These are phyloP conservation scores for Phymatocera aterrima DNA, from an alignment of 2,888 invertebrate species.

Conservation along the genomic window DNA sequence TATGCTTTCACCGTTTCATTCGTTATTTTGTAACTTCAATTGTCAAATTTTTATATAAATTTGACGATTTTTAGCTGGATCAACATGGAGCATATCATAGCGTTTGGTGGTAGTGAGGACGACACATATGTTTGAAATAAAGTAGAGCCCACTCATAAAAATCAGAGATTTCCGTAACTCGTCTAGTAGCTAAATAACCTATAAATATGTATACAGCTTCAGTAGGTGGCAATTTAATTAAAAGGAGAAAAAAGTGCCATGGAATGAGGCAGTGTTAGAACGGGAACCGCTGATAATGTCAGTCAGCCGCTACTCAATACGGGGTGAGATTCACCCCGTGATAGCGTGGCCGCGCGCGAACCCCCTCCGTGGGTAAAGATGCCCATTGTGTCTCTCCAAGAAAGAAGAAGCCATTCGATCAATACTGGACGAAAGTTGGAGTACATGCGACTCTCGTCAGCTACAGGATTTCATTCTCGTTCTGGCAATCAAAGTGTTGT, in stretches of 20 bases:
- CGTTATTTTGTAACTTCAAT: no score
- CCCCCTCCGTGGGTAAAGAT: slow-evolving; percentile 21
- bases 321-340: slow-evolving; percentile 41
- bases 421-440: slow-evolving; percentile 33
- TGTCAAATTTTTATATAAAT: background rate
- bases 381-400: slow-evolving; percentile 37
- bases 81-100: background rate
- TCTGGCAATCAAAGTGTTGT: background rate
- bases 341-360: slow-evolving; percentile 30
- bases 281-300: slow-evolving; percentile 25
- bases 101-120: no score
- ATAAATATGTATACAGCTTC: background rate
- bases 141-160: background rate
- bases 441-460: slow-evolving; percentile 18
- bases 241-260: slow-evolving; percentile 11
- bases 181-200: background rate
- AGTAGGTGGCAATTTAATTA: slow-evolving; percentile 27
- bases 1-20: background rate
- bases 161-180: background rate
- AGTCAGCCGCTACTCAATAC: slow-evolving; percentile 37
- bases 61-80: background rate
- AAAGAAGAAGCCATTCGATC: slow-evolving; percentile 41
- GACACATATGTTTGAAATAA: background rate
- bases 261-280: slow-evolving; percentile 10
- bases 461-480: background rate